Percentiles rank a stretch among this genome's conserved stretches.
These are phyloP conservation scores for Anser brachyrhynchus DNA, from an alignment of 2,113 vertebrate genomes.

Conservation along the genomic window DNA sequence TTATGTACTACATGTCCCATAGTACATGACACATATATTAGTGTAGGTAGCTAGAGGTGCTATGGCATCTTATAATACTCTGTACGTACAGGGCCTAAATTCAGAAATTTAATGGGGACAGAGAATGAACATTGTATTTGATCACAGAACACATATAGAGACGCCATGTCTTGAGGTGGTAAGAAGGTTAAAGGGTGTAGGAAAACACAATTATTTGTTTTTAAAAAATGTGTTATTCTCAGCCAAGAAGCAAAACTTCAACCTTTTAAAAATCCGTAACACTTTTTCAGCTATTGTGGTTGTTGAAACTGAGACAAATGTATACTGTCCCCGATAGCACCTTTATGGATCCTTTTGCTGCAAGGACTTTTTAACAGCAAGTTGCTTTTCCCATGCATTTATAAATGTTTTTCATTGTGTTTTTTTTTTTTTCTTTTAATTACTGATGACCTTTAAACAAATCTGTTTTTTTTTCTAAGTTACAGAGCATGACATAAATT, in stretches of 20 bases:
- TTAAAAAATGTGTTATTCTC: not conserved
- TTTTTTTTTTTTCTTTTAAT: not conserved
- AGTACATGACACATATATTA: not conserved
- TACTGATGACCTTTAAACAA: slow-evolving; percentile 8
- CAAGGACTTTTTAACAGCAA: not conserved
- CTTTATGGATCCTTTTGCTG: not conserved
- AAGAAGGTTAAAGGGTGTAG: not conserved
- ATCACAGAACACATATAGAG: fast-evolving
- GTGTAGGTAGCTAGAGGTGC: not conserved
- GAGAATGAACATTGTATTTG: not conserved
- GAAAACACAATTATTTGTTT: not conserved
- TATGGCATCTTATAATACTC: not conserved
- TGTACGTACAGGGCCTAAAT: not conserved
- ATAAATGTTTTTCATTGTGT: not conserved
- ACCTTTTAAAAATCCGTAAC: not conserved
- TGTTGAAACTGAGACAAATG: not conserved
- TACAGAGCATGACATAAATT: not conserved
- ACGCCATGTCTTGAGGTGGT: not conserved
- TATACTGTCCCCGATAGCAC: not conserved
- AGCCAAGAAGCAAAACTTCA: not conserved
- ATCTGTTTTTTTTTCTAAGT: not conserved
- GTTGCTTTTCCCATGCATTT: not conserved
- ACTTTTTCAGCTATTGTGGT: not conserved
- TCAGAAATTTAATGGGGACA: not conserved
- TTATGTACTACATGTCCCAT: not conserved